Evolutionary conservation across 2,797 vertebrate genomes (phyloP).

Genomic region (Aplochiton taeniatus): DNA sequence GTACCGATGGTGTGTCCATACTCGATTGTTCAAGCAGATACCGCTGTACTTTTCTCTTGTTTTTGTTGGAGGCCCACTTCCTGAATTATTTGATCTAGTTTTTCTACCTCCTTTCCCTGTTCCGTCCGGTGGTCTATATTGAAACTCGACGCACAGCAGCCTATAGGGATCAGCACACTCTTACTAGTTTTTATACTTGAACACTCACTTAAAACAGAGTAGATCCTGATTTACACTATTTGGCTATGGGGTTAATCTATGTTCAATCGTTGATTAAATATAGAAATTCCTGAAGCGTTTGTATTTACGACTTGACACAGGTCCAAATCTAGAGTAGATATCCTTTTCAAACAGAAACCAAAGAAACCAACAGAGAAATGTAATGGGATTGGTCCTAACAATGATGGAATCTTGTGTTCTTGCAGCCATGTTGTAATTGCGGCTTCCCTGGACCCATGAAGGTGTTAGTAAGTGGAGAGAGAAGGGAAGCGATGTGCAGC

Average conservation of each 20-base stretch:
- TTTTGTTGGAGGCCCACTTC: slow-evolving; percentile 49
- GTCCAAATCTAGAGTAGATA: slow-evolving; percentile 42
- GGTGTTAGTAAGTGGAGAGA: slow-evolving; percentile 50
- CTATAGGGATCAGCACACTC: not conserved
- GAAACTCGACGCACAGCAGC: not conserved
- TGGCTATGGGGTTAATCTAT: too few relatives aligned
- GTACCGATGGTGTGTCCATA: slow-evolving; percentile 23
- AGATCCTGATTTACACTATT: too few relatives aligned
- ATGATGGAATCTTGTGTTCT: slow-evolving; percentile 52
- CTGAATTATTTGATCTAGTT: slow-evolving; percentile 44
- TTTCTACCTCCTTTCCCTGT: slow-evolving; percentile 22
- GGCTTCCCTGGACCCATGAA: slow-evolving; percentile 44
- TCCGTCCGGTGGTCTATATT: slow-evolving; percentile 11
- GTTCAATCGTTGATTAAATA: not conserved
- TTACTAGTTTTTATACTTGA: not conserved
- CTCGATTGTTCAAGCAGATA: slow-evolving; percentile 46
- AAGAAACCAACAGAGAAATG: slow-evolving; percentile 17
- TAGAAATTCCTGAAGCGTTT: slow-evolving; percentile 59
- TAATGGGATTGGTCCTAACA: slow-evolving; percentile 25
- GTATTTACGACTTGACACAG: slow-evolving; percentile 43
- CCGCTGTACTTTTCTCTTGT: slow-evolving; percentile 8
- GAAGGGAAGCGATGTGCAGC: slow-evolving; percentile 1
- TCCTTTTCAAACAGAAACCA: slow-evolving; percentile 15
- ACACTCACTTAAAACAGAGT: too few relatives aligned
- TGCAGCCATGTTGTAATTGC: slow-evolving; percentile 42